These are phyloP conservation scores for Mormyrus lacerda DNA, from an alignment of 2,113 vertebrate species.

Conservation along the genomic window DNA sequence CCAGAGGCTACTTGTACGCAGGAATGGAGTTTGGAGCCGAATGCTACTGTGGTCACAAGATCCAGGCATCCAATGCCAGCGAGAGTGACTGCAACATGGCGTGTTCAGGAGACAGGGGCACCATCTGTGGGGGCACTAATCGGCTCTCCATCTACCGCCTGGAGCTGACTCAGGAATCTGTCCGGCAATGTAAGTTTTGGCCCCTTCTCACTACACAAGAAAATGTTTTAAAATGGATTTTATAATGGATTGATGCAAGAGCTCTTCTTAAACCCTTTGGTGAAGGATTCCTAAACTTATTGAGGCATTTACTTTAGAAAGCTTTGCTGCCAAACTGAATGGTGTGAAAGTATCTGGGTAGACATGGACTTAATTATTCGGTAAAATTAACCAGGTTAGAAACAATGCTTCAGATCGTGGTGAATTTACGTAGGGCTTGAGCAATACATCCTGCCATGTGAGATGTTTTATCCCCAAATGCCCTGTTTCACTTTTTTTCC, in stretches of 20 bases:
- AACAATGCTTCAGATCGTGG: background rate
- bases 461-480: background rate
- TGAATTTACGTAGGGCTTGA: background rate
- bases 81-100: constrained; percentile 86
- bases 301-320: background rate
- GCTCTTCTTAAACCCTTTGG: background rate
- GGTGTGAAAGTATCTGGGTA: background rate
- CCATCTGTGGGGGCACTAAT: constrained; percentile 80
- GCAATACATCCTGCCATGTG: background rate
- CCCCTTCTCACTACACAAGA: background rate
- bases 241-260: background rate
- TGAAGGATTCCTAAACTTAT: background rate
- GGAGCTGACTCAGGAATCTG: constrained; percentile 89
- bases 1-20: constrained; percentile 86
- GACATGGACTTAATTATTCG: background rate
- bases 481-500: background rate
- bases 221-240: background rate
- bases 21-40: constrained; percentile 95
- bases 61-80: constrained; percentile 76
- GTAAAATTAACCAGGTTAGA: background rate
- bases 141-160: constrained; percentile 87
- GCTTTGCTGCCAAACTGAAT: background rate
- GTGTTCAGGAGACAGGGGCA: constrained; percentile 85
- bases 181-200: constrained; percentile 77
- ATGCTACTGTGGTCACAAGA: constrained; percentile 94